A percentile compares a stretch with the other conserved stretches of the same genome.
Evolutionary conservation across 2,113 vertebrate species (phyloP).

Genomic region (Phalacrocorax pelagicus): DNA sequence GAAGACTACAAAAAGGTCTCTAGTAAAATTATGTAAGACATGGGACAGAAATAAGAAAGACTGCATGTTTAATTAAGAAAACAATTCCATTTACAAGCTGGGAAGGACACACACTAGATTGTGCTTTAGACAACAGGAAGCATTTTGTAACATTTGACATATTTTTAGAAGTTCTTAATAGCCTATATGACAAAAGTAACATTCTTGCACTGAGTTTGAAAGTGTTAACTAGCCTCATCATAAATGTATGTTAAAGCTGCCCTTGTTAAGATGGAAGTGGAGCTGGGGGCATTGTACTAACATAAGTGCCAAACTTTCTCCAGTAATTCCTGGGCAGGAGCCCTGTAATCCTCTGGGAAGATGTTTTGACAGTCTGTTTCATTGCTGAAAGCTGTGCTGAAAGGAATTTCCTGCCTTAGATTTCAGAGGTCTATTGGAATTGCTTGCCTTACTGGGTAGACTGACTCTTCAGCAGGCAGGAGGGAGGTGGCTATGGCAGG

Average conservation of each 20-base stretch:
- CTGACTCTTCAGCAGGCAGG: neutral
- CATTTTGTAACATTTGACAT: neutral
- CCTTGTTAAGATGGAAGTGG: neutral
- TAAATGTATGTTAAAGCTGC: neutral
- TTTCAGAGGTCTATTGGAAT: slow-evolving; percentile 54
- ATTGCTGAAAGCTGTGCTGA: slow-evolving; percentile 55
- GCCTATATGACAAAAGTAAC: neutral
- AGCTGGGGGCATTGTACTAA: neutral
- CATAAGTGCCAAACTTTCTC: neutral
- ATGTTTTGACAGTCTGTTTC: slow-evolving; percentile 43
- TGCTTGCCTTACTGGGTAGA: neutral
- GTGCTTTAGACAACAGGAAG: neutral
- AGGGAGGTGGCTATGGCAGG: neutral
- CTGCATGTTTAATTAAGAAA: neutral
- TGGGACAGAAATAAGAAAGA: neutral
- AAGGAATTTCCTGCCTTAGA: slow-evolving; percentile 67
- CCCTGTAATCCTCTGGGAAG: slow-evolving; percentile 39
- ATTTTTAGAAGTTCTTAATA: neutral
- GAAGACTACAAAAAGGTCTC: neutral
- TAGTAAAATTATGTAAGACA: neutral
- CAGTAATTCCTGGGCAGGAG: slow-evolving; percentile 17
- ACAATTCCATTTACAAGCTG: neutral
- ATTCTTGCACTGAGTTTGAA: neutral
- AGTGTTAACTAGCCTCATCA: neutral
- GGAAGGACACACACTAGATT: neutral